These are phyloP conservation scores for Nymphalis urticae DNA, from an alignment of 2,888 invertebrate genomes.

Conservation along the genomic window DNA sequence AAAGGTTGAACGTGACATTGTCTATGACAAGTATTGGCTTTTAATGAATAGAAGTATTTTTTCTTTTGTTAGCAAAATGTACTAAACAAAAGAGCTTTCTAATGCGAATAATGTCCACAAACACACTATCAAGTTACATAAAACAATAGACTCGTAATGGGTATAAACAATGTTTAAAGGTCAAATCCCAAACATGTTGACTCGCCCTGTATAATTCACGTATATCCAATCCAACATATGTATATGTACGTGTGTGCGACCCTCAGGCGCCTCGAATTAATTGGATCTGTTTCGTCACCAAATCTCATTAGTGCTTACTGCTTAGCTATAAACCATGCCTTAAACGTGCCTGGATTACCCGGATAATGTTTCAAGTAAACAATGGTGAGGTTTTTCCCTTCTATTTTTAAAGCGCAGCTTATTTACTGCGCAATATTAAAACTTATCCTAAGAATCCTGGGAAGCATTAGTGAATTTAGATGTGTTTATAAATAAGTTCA, in stretches of 20 bases:
- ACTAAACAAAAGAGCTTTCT: not conserved
- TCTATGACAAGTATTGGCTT: too few species aligned
- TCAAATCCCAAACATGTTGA: not conserved
- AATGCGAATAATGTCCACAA: not conserved
- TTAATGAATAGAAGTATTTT: too few species aligned
- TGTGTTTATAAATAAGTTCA: not conserved
- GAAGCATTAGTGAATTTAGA: not conserved
- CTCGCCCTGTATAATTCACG: not conserved
- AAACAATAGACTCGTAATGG: slow-evolving; percentile 1
- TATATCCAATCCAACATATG: not conserved
- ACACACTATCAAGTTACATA: not conserved
- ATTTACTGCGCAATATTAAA: too few species aligned
- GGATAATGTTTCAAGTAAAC: slow-evolving; percentile 19
- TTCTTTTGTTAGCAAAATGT: not conserved
- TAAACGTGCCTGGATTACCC: slow-evolving; percentile 19
- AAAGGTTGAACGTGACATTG: too few species aligned
- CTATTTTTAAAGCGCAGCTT: not conserved
- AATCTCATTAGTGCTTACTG: slow-evolving; percentile 29
- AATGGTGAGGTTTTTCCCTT: not conserved
- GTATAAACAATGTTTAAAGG: slow-evolving; percentile 5
- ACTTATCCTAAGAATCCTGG: too few species aligned
- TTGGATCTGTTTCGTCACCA: slow-evolving; percentile 38
- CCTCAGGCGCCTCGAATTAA: slow-evolving; percentile 40
- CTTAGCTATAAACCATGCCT: slow-evolving; percentile 23
- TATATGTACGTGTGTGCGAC: slow-evolving; percentile 15